phyloP scores from a whole-genome alignment of 2,113 vertebrate species.

The Panthera uncia region DNA sequence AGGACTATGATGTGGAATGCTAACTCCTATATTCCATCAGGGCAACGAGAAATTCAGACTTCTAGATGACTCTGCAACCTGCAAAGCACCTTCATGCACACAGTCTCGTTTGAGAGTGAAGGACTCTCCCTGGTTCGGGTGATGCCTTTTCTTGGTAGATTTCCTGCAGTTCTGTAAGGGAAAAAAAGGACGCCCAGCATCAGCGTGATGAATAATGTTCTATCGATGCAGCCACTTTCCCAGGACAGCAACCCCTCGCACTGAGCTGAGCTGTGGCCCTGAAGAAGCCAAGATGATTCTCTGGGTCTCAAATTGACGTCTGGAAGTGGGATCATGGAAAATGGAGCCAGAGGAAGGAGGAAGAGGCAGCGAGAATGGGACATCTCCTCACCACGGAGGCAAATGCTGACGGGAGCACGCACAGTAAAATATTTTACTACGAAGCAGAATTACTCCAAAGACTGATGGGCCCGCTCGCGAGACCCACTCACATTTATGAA shows the following conservation, averaged over 20 bases:
- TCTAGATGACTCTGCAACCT: background rate
- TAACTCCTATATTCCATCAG: background rate
- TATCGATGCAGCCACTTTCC: background rate
- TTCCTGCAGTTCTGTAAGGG: background rate
- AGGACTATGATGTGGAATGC: background rate
- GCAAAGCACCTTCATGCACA: background rate
- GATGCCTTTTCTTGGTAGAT: background rate
- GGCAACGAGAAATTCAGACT: background rate
- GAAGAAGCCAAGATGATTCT: background rate
- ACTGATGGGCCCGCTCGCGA: slow-evolving; percentile 83
- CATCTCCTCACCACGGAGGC: background rate
- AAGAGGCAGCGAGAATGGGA: background rate
- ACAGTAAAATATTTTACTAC: slow-evolving; percentile 82
- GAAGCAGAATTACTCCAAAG: slow-evolving; percentile 84
- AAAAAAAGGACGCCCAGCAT: background rate
- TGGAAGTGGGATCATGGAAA: background rate
- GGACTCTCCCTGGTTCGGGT: background rate
- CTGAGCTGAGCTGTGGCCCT: background rate
- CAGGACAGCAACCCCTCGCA: background rate
- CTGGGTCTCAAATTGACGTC: background rate
- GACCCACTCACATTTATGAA: slow-evolving; percentile 86
- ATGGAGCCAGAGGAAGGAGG: background rate
- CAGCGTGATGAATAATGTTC: background rate
- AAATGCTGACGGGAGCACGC: slow-evolving; percentile 31
- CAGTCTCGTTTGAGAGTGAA: background rate